These are phyloP conservation scores for Melolontha melolontha DNA, from an alignment of 2,888 invertebrate genomes.

Conservation along the genomic window DNA sequence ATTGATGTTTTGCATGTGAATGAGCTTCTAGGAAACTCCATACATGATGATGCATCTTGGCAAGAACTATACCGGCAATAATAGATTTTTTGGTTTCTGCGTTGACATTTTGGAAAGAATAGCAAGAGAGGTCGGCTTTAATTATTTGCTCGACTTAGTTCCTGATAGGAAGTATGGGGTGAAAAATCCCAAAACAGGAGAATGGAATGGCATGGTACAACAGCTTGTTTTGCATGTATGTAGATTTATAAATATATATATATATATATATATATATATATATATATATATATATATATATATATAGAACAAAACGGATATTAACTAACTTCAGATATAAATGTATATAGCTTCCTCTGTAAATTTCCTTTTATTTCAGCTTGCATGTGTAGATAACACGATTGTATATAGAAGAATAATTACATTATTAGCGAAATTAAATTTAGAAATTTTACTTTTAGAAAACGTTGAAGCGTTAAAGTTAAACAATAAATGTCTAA, in stretches of 20 bases:
- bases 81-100: constrained; percentile 83
- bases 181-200: constrained; percentile 71
- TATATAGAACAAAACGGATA: neutral
- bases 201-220: constrained; percentile 78
- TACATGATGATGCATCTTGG: constrained; percentile 80
- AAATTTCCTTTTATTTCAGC: no score
- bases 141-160: constrained; percentile 77
- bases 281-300: constrained; percentile 64
- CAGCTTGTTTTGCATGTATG: constrained; percentile 79
- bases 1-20: constrained; percentile 41
- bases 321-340: no score
- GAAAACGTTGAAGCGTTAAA: no score
- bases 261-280: constrained; percentile 55
- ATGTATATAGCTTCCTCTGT: no score
- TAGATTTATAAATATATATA: constrained; percentile 42
- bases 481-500: no score
- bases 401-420: no score
- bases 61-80: constrained; percentile 79
- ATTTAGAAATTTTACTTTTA: no score
- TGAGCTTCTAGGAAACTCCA: constrained; percentile 72
- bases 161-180: constrained; percentile 78
- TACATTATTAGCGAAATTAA: no score
- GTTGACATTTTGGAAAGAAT: constrained; percentile 79
- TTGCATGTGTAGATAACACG: no score
- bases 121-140: constrained; percentile 76